Base-by-base conservation (phyloP, 2,113 vertebrate species). In the Cacatua alba region DNA sequence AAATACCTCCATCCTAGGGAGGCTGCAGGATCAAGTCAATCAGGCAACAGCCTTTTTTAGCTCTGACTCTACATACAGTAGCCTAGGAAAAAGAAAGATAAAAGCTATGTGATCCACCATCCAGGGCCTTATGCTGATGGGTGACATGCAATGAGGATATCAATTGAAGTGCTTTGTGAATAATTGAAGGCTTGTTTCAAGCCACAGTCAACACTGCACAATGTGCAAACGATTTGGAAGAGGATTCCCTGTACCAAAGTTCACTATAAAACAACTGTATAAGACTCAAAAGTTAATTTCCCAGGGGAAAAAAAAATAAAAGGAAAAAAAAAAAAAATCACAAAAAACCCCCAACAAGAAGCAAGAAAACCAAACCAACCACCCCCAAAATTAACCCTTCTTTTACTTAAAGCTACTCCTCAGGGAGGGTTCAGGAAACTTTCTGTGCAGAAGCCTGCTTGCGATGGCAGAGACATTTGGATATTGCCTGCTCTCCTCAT, bases 21-120 rank as follows among this genome's bases (percentile, higher is more conserved):
- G 31, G 14, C 53, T 69, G 16, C 8, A 80, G 31, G 8, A 37
- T 31, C 19, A n/a, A 59, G 29, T 39, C 46, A 41, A 33, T 37
- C 46, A 26, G 21, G 33, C 29, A 53, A 20, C 39, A 33, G 26
- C 13, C 53, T 37, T 75, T 51, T 81, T 21, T 16, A 75, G 33
- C 29, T 79, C 41, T 2, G 1, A 25, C 18, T 55, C 35, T 71
- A 69, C 71, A 84, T 16, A 60, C 3, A 72, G 24, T 6, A 57
- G 41, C 11, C 8, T 29, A 31, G 31, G 35, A 55, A 65, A 52
- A 4, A 70, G 6, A 72, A 67, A 41, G 39, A 13, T 41, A 41
- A 41, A 78, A 77, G 11, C 10, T 55, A 0, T 8, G 23, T 5
- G 6, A 16, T 26, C 6, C 24, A 48, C 1, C 1, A 10, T 51